Base-by-base conservation (phyloP, 2,888 invertebrate genomes). In the Girardia tigrina region DNA sequence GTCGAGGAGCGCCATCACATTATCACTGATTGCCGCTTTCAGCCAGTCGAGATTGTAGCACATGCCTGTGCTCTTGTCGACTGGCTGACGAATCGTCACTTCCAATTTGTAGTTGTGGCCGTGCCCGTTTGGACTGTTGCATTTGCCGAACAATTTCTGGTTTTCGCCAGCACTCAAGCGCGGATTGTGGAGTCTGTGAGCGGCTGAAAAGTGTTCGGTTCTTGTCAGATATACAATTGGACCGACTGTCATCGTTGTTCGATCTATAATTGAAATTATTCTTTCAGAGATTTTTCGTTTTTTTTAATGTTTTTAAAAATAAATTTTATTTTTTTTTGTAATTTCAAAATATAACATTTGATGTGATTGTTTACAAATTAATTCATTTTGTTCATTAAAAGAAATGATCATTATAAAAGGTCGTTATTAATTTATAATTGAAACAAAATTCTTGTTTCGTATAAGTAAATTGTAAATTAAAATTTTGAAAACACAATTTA, bases 51-150 rank as follows among this genome's bases (percentile, higher is more conserved):
- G 88, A 85, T 98, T 95, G 88, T 94, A 90, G 0, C 97, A 92
- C 97, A 98, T 98, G 28, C 98, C 97, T 26, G 92, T 94, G 77
- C 86, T 87, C 14, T 86, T 85, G 82, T 93, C 89, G 1, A 97
- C 82, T 70, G 80, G 79, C 28, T 95, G 95, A 80, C 89, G 89
- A 0, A 95, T 88, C 26, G 92, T 93, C 12, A 94, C 91, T 84
- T 94, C 89, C 77, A 93, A 92, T 91, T 84, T 90, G 85, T 98
- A 98, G 83, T 98, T 98, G 82, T 98, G 97, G 1, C 97, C 97
- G 86, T 98, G 98, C 0, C 97, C 95, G 87, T 94, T 90, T 26
- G 89, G 88, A 85, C 95, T 91, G 83, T 97, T 97, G 84, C 98
- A 98, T 86, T 97, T 97, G 75, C 94, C 94, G 86, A 89, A 98